Conservation (phyloP, 2,888 invertebrate genomes). For the Sminthurinus aureus region DNA sequence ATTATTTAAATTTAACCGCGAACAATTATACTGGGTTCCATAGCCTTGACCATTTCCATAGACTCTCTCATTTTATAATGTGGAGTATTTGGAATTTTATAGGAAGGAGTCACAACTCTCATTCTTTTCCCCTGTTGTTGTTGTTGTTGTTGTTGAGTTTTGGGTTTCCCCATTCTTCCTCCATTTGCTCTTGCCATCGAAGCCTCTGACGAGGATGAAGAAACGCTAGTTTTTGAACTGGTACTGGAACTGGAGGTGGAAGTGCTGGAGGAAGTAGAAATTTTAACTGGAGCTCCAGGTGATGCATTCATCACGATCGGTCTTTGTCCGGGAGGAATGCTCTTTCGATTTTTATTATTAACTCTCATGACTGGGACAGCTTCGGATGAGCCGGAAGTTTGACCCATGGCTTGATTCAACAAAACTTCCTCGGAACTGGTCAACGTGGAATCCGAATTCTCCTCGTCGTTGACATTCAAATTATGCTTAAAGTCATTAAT, state of each 20-base stretch:
- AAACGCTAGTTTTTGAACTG: not conserved
- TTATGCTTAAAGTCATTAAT: too few relatives aligned
- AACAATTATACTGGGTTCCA: not conserved
- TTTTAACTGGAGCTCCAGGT: not conserved
- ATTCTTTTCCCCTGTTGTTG: not conserved
- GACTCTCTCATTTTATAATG: not conserved
- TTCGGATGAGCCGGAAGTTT: not conserved
- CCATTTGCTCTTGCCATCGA: not conserved
- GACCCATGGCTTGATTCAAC: not conserved
- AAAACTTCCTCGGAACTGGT: not conserved
- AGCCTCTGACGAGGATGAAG: not conserved
- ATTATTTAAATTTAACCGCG: not conserved
- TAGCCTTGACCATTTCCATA: not conserved
- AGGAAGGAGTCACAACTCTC: not conserved
- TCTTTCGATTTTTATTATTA: not conserved
- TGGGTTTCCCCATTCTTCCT: not conserved
- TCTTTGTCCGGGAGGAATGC: not conserved
- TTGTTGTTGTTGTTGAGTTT: slow-evolving; percentile 8
- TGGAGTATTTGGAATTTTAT: not conserved
- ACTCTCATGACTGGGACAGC: not conserved
- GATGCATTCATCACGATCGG: not conserved
- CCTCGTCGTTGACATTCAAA: not conserved
- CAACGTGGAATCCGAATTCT: not conserved
- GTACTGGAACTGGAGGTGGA: not conserved
- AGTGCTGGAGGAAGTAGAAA: not conserved